A percentile compares a stretch with the other conserved stretches of the same genome.
Evolutionary conservation across 2,797 vertebrate genomes (phyloP).

Genomic region (Sciurus vulgaris): DNA sequence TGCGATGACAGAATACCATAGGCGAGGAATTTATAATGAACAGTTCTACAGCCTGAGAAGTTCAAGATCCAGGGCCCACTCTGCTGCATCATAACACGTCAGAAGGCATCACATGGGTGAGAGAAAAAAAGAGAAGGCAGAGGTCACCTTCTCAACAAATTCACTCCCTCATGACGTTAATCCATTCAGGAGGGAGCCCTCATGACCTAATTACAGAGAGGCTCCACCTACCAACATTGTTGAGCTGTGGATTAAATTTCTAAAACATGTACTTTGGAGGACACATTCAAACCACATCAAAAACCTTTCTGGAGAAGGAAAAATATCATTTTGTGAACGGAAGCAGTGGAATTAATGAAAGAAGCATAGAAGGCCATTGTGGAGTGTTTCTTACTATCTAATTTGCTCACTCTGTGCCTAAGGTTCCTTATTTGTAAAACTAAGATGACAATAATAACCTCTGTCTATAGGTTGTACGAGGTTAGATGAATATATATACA

Average conservation of each 20-base stretch:
- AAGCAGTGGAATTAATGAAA: not conserved
- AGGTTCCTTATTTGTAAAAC: not conserved
- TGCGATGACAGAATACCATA: not conserved
- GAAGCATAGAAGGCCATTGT: not conserved
- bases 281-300: not conserved
- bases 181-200: not conserved
- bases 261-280: not conserved
- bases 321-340: not conserved
- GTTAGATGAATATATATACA: not conserved
- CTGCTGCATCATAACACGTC: not conserved
- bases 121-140: not conserved
- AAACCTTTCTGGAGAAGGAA: not conserved
- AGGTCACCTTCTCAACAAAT: not conserved
- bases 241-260: not conserved
- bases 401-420: not conserved
- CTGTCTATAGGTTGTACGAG: not conserved
- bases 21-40: not conserved
- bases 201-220: not conserved
- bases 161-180: not conserved
- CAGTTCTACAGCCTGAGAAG: not conserved
- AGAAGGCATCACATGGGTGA: not conserved
- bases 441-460: not conserved
- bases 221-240: not conserved
- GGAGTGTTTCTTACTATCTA: not conserved
- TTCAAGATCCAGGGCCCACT: not conserved